Evolutionary conservation across 2,888 invertebrate genomes (phyloP).

Genomic region (Caenorhabditis imperialis): DNA sequence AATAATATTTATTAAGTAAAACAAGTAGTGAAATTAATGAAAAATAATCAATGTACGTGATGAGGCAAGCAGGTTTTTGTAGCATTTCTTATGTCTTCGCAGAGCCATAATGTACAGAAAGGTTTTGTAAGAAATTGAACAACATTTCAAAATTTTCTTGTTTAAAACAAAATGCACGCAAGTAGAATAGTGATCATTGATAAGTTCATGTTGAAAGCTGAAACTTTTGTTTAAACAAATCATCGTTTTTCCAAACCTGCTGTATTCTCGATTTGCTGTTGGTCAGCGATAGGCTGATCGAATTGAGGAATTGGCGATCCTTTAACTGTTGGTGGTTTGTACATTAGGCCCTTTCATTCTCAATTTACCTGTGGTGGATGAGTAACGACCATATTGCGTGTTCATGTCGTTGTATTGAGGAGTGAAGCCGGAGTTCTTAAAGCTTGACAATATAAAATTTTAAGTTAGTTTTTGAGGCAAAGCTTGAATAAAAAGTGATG

Average conservation of each 20-base stretch:
- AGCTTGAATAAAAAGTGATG: slow-evolving; percentile 10
- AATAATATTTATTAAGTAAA: no score
- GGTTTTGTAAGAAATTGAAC: slow-evolving; percentile 39
- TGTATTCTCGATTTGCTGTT: slow-evolving; percentile 34
- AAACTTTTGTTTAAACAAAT: no score
- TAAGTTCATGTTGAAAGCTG: no score
- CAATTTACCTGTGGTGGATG: slow-evolving; percentile 48
- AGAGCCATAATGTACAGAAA: slow-evolving; percentile 50
- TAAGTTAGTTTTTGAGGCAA: background rate
- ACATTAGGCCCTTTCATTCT: slow-evolving; percentile 11
- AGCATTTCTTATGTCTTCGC: background rate
- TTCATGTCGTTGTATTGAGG: slow-evolving; percentile 63
- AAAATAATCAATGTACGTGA: slow-evolving; percentile 25
- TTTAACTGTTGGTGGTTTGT: slow-evolving; percentile 27
- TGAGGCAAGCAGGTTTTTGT: slow-evolving; percentile 35
- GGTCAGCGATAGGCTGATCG: slow-evolving; percentile 45
- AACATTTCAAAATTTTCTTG: no score
- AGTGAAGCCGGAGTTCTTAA: slow-evolving; percentile 51
- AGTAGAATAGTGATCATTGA: no score
- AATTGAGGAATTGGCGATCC: slow-evolving; percentile 48
- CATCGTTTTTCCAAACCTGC: no score
- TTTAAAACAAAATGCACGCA: no score
- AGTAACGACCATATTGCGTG: slow-evolving; percentile 58
- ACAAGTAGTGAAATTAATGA: no score
- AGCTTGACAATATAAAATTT: background rate